Base-by-base conservation (phyloP, 2,888 invertebrate species). In the Noctua pronuba region DNA sequence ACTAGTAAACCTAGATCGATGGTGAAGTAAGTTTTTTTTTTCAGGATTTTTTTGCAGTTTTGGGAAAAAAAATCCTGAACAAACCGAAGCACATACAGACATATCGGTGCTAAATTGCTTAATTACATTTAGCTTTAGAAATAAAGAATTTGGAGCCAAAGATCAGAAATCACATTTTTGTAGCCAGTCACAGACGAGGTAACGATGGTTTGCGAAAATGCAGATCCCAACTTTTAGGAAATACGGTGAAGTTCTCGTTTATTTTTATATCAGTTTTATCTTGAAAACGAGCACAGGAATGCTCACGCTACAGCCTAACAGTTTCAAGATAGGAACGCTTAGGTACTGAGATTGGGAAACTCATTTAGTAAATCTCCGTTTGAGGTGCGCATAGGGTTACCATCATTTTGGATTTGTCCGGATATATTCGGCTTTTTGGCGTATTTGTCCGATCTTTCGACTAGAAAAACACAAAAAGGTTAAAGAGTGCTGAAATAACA, bases 181-280 rank as follows among this genome's bases (percentile, higher is more conserved):
- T 44, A 49, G 68, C 31, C 62, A 74, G n/a, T n/a, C n/a, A 24
- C 3, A 75, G 24, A 80, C 60, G 46, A 44, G 24, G 74, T 18
- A 44, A 67, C 18, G 8, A 49, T 35, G 28, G 41, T 7, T 21
- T 7, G 21, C 10, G 38, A 77, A 67, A 71, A 64, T 71, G 62
- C 71, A 49, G 66, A 75, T 68, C 72, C 52, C 24, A 60, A 68
- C 18, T 77, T 80, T 72, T 62, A 62, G 62, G 68, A 76, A 73
- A 76, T 66, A 75, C 35, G 41, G 46, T 52, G 65, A 75, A 60
- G 46, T 76, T 11, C 64, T 73, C 74, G 41, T 85, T 71, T 75
- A 85, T 73, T 85, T 84, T 82, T 85, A 70, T 70, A 65, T n/a
- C 75, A 73, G 69, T 38, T 60, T 74, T 77, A 83, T 81, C 81